Base-by-base conservation (phyloP, 64 coral and sea anemone species). In the Orbicella faveolata region DNA sequence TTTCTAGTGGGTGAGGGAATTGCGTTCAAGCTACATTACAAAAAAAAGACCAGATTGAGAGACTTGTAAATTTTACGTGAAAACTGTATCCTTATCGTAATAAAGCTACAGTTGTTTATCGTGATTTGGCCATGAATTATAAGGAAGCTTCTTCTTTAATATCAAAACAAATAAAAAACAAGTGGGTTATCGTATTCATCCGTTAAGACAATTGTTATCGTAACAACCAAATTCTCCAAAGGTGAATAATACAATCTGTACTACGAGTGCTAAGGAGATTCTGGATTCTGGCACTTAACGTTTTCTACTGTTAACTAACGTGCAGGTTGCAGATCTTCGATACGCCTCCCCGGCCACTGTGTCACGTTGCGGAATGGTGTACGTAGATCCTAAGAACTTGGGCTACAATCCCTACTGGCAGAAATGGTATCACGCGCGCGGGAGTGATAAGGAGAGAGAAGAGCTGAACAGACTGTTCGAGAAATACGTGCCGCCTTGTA, bases 331-430 rank as follows among this genome's bases (percentile, higher is more conserved):
- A 26, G 97, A 99, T 75, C 86, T 99, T 75, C 94, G 97, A 21
- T 99, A 99, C 75, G 97, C 97, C 2, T 99, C 97, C 15, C 97
- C 97, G 17, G 97, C 97, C 18, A 99, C 97, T 4, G 97, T 99
- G 19, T 99, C 97, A 1, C 94, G 97, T 17, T 99, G 97, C 66
- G 97, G 97, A 74, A 99, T 99, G 97, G 97, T 99, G 52, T 99
- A 99, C 52, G 94, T 99, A 35, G 97, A 99, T 36, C 97, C 97
- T 4, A 99, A 99, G 80, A 99, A 99, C 67, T 86, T 99, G 14
- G 97, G 97, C 10, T 99, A 96, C 13, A 78, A 70, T 9, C 97
- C 97, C 1, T 99, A 83, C 89, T 99, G 97, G 97, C 65, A 91
- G 63, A 99, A 93, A 73, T 99, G 97, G 97, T 99, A 78, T 48